Base-by-base conservation (phyloP, 2,113 vertebrate species). In the Aspiorhynchus laticeps region DNA sequence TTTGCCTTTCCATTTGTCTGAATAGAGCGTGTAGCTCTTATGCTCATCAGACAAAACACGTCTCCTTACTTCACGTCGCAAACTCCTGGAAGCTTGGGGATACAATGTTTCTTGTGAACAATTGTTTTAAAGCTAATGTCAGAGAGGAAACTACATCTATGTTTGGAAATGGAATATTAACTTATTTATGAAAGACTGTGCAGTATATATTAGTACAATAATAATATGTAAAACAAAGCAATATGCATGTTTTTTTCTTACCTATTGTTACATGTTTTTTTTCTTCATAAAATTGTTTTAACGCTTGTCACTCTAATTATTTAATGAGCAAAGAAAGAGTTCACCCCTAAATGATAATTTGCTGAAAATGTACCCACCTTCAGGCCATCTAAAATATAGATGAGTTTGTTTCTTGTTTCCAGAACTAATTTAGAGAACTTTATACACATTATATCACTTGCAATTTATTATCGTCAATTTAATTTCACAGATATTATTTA, bases 91-190 rank as follows among this genome's bases (percentile, higher is more conserved):
- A 89, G 91, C 94, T 91, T 91, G 87, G 94, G 90, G 92, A 93
- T 93, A 90, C 92, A 93, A 91, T 92, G 86, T 88, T 91, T 91
- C n/a, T n/a, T n/a, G n/a, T 93, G 92, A 93, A n/a, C n/a, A 92
- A 93, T 93, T 90, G 91, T 93, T 93, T 89, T 84, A 73, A 38
- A 56, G 11, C 9, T 28, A 7, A 41, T 3, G 9, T 51, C 1
- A 51, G 63, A 12, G n/a, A 71, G 26, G 7, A 48, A 38, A n/a
- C 21, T 7, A 59, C 2, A 51, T 31, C 77, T n/a, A 79, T n/a
- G 77, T 59, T 79, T 21, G 31, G 77, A 36, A 83, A 83, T 8
- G 1, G 5, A 71, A 73, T 12, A n/a, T 1, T 17, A 48, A 10
- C 5, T 11, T 33, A 33, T 31, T 61, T 24, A 21, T 24, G 7